Evolutionary conservation across 2,888 invertebrate genomes (phyloP), one percentile per base, ranked within the genome.

Genomic region (Lasiommata megera): DNA sequence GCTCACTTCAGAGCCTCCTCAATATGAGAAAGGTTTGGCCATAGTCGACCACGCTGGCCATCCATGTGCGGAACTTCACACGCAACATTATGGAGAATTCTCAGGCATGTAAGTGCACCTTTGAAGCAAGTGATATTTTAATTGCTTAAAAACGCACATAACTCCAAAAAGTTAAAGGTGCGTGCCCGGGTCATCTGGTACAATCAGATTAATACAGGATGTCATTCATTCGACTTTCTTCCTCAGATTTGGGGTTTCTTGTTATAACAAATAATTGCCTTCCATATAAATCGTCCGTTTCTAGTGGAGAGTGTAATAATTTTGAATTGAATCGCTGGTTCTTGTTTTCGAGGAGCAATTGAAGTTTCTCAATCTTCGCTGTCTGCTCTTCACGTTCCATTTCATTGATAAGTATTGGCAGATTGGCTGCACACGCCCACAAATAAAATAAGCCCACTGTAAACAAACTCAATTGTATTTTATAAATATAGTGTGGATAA

Each of bases 401-500:
- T 64, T 88, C 88, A 56, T 81, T 88, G 61, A 88, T 80, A 3
- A 90, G 69, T 58, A 88, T 72, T 0, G 89, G 90, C 28, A 90
- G 70, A 67, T 81, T 88, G 1, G 82, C 78, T 8, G 82, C 79
- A 67, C 90, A 90, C 41, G 88, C 68, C 90, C 88, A 89, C 44
- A 89, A 65, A 62, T 90, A 90, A 65, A 84, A 87, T 81, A 84
- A 80, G 11, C 84, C 88, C 79, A 90, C 90, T 90, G 76, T n/a
- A n/a, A n/a, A n/a, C n/a, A n/a, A n/a, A n/a, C n/a, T n/a, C n/a
- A n/a, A n/a, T n/a, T n/a, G n/a, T n/a, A n/a, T n/a, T n/a, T n/a
- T n/a, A n/a, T n/a, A n/a, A n/a, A n/a, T n/a, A n/a, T n/a, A n/a
- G n/a, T n/a, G n/a, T n/a, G n/a, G n/a, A n/a, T n/a, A n/a, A 62